Base-by-base conservation (phyloP, 2,888 invertebrate species). In the Blera fallax region DNA sequence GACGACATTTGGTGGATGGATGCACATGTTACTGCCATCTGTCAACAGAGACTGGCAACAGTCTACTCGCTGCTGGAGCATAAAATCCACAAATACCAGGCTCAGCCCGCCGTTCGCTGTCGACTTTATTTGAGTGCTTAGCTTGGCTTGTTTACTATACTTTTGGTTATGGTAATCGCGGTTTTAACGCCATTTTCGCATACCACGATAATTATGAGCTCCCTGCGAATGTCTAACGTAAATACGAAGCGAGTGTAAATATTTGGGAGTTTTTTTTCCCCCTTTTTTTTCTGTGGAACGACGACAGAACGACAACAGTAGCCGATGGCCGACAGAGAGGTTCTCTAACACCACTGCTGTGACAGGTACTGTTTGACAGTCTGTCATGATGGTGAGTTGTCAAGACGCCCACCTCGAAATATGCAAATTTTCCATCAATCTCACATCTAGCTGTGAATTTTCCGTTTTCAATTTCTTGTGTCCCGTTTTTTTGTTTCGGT, bases 381-480 rank as follows among this genome's bases (percentile, higher is more conserved):
- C 16, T 54, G 40, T 24, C 29, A 7, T 11, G 6, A 29, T 32
- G 21, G 21, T 27, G 56, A 54, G 21, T 50, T 60, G 34, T 64
- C 24, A 43, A 45, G 67, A 67, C 69, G 62, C 74, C 81, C 76
- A 58, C 76, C 34, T 76, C 16, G 18, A 34, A 48, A 45, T 48
- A 70, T 76, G 69, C 64, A 70, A 82, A 82, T 72, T 70, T 48
- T 58, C 32, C 32, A 64, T 82, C 32, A 70, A 64, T 45, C 65
- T 76, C 81, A 64, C 81, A 82, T 48, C 54, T 70, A 70, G 37
- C 50, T 82, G 81, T 43, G 54, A 82, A 76, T 56, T 76, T 64
- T 82, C 56, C 54, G 43, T 65, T 74, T 76, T 74, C 27, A 16
- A 50, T 45, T 80, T 65, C 24, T 65, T 48, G 11, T 65, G 48